Base-by-base conservation (phyloP, 2,113 vertebrate species). In the Leptosomus discolor region DNA sequence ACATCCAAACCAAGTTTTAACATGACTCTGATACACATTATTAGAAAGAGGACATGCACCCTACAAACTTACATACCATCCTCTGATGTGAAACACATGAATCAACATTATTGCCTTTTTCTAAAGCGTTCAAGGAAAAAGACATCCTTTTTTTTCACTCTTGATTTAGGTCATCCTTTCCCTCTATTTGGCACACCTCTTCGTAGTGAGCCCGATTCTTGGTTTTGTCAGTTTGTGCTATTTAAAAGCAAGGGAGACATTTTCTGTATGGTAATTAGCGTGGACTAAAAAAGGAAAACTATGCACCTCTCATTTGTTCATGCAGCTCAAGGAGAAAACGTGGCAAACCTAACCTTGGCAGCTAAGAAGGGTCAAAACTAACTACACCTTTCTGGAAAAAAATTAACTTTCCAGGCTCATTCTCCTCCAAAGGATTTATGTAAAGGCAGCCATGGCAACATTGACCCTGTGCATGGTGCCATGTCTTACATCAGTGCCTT, bases 391-490 rank as follows among this genome's bases (percentile, higher is more conserved):
- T 56, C 78, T 61, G 58, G 65, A 22, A 69, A 92, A 95, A 97
- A 87, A 87, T n/a, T 64, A 89, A 94, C 80, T 73, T 91, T 57
- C n/a, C 51, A 64, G 48, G 60, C 53, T 76, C 0, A 0, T 81
- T 93, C 83, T 71, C 69, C 57, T 63, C 29, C 53, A 84, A 43
- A 75, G 17, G 5, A 65, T 51, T 91, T 34, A 21, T 5, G 68
- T 29, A 5, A 71, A 73, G 34, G 89, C 86, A 85, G 54, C 36
- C 54, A 51, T 0, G 0, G 57, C 81, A 53, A 58, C 48, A 2
- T 0, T 64, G 75, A 82, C 29, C 46, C 46, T 0, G 0, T 12
- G 41, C 48, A 24, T n/a, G n/a, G n/a, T n/a, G n/a, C n/a, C 16
- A 46, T 18, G 24, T 46, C 54, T 27, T 37, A 26, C 15, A 2